Conservation (phyloP, 2,113 vertebrate genomes). For the Hepsetus odoe region DNA sequence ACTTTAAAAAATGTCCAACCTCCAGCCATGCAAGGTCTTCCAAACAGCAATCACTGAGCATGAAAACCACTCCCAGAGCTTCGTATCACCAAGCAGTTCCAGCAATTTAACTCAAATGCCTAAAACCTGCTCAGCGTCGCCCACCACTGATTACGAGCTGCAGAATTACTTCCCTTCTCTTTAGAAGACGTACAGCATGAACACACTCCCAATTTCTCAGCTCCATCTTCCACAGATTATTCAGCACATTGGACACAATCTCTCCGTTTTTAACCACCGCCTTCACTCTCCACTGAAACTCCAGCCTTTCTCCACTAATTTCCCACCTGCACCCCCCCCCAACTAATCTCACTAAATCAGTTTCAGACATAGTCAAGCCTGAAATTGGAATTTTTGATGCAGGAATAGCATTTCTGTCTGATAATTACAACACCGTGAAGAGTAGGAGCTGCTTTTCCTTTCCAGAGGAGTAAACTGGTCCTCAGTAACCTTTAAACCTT, state of each 20-base stretch:
- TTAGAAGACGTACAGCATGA: neutral
- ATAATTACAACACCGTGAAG: conserved; percentile 80
- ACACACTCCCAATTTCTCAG: neutral
- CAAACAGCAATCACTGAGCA: conserved; percentile 3
- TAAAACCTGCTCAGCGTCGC: neutral
- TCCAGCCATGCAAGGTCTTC: neutral
- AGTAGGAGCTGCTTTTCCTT: neutral
- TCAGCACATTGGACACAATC: conserved; percentile 7
- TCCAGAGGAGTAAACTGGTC: neutral
- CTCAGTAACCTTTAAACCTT: neutral
- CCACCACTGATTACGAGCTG: neutral
- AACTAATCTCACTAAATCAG: conserved; percentile 58
- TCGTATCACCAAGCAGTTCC: neutral
- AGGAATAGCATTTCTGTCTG: conserved; percentile 73
- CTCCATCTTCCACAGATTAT: conserved; percentile 1
- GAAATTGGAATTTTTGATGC: conserved; percentile 88
- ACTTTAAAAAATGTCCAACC: neutral
- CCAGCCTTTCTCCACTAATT: conserved; percentile 26
- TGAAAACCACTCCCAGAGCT: neutral
- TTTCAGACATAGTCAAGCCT: conserved; percentile 85
- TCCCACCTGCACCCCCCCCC: neutral
- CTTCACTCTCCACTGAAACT: conserved; percentile 7
- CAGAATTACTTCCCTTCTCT: neutral
- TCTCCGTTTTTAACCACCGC: conserved; percentile 1
- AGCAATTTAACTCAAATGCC: conserved; percentile 16